phyloP scores from a whole-genome alignment of 2,888 invertebrate species.

The Parnassius mnemosyne region DNA sequence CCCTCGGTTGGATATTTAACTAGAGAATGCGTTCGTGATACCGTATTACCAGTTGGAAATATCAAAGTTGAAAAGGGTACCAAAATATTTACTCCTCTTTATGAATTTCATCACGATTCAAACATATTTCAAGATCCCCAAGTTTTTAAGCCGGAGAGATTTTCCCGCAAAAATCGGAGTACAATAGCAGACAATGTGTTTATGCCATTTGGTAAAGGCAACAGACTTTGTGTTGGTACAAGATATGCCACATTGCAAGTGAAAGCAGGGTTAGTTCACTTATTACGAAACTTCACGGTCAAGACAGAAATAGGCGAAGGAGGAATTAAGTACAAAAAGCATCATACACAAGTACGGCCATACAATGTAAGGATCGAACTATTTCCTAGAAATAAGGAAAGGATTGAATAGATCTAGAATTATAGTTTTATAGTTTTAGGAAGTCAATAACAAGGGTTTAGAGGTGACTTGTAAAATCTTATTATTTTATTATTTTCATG shows the following conservation, averaged over 20 bases:
- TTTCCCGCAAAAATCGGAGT: slow-evolving; percentile 41
- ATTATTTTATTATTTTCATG: no score
- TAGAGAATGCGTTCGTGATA: slow-evolving; percentile 45
- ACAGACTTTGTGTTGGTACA: slow-evolving; percentile 63
- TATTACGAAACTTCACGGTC: slow-evolving; percentile 43
- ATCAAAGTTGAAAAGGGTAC: slow-evolving; percentile 53
- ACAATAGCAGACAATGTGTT: slow-evolving; percentile 43
- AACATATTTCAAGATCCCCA: slow-evolving; percentile 49
- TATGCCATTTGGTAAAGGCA: slow-evolving; percentile 69
- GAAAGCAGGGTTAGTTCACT: slow-evolving; percentile 41
- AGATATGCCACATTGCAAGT: slow-evolving; percentile 46
- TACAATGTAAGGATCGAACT: slow-evolving; percentile 29
- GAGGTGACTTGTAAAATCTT: no score
- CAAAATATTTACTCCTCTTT: slow-evolving; percentile 49
- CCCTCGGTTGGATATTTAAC: slow-evolving; percentile 51
- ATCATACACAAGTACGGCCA: slow-evolving; percentile 29
- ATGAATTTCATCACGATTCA: slow-evolving; percentile 61
- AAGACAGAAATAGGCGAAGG: slow-evolving; percentile 37
- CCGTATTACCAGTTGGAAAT: slow-evolving; percentile 54
- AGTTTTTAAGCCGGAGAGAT: slow-evolving; percentile 40
- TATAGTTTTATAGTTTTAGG: no score
- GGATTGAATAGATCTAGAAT: no score
- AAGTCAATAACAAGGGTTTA: no score
- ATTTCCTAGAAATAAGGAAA: slow-evolving; percentile 17
- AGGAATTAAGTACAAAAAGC: slow-evolving; percentile 38